phyloP scores from a whole-genome alignment of 1,140 invertebrate genomes.

The Chrysomallon squamiferum region DNA sequence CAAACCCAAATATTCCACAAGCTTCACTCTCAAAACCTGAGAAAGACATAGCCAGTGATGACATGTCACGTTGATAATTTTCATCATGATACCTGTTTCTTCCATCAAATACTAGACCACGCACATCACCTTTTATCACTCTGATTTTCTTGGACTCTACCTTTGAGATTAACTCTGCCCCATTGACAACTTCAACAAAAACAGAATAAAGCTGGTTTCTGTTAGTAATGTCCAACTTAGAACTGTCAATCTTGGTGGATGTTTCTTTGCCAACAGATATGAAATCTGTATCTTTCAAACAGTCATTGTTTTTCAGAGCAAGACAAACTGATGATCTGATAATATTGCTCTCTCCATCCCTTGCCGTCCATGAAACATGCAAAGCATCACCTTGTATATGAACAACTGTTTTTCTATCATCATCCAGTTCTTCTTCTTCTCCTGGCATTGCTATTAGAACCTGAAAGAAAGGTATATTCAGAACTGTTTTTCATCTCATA shows the following conservation, averaged over 20 bases:
- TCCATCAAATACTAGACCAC: slow-evolving; percentile 32
- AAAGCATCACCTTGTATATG: slow-evolving; percentile 24
- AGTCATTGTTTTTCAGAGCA: slow-evolving; percentile 5
- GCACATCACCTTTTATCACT: slow-evolving; percentile 29
- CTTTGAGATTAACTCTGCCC: slow-evolving; percentile 21
- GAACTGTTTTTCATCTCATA: slow-evolving; percentile 21
- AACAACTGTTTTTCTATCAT: slow-evolving; percentile 22
- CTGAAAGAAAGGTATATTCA: too few relatives aligned
- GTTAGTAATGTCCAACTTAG: not conserved
- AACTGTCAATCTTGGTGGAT: not conserved
- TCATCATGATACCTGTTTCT: slow-evolving; percentile 16
- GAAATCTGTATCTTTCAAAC: not conserved
- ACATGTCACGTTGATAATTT: slow-evolving; percentile 27
- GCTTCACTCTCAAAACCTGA: slow-evolving; percentile 36
- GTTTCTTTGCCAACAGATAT: not conserved
- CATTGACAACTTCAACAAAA: slow-evolving; percentile 22
- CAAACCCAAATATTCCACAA: slow-evolving; percentile 31
- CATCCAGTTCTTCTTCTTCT: slow-evolving; percentile 32
- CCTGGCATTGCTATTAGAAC: slow-evolving; percentile 21
- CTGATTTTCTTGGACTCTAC: slow-evolving; percentile 22
- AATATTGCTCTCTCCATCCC: slow-evolving; percentile 31
- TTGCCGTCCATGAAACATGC: slow-evolving; percentile 25
- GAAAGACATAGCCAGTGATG: slow-evolving; percentile 33
- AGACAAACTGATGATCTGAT: slow-evolving; percentile 16
- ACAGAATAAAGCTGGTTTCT: slow-evolving; percentile 16